Evolutionary conservation across 1,140 invertebrate genomes (phyloP).

Genomic region (Bilobella aurantiaca): DNA sequence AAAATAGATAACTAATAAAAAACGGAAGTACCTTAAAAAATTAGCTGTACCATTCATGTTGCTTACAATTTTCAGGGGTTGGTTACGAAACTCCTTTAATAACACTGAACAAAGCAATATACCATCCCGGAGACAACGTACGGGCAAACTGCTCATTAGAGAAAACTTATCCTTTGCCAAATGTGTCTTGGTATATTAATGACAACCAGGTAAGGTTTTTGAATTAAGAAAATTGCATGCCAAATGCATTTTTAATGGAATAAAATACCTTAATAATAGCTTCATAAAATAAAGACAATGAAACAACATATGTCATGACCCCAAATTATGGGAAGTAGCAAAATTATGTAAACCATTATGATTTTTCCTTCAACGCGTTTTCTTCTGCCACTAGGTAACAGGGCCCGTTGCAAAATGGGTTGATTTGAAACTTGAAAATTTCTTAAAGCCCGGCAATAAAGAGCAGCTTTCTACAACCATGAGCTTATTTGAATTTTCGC

Average conservation of each 20-base stretch:
- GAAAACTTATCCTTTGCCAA: constrained; percentile 28
- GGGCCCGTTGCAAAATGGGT: too few species aligned
- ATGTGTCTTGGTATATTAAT: constrained; percentile 35
- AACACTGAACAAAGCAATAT: constrained; percentile 16
- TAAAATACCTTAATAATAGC: not conserved
- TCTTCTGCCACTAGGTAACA: too few species aligned
- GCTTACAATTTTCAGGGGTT: constrained; percentile 20
- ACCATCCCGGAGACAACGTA: constrained; percentile 30
- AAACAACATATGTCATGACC: too few species aligned
- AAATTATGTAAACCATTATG: too few species aligned
- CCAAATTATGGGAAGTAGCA: too few species aligned
- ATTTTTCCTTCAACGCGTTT: too few species aligned
- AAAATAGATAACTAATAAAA: too few species aligned
- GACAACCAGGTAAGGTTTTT: constrained; percentile 25
- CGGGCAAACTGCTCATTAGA: constrained; percentile 29
- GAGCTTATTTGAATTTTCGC: not conserved
- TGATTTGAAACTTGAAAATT: not conserved
- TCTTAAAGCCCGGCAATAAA: not conserved
- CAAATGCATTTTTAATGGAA: too few species aligned
- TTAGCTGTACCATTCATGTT: constrained; percentile 8
- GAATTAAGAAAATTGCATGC: not conserved
- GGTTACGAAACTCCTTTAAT: constrained; percentile 31
- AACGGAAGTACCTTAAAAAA: too few species aligned
- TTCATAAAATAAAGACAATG: too few species aligned
- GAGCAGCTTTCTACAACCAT: not conserved